Evolutionary conservation across 2,888 invertebrate genomes (phyloP).

Genomic region (Chironomus riparius): DNA sequence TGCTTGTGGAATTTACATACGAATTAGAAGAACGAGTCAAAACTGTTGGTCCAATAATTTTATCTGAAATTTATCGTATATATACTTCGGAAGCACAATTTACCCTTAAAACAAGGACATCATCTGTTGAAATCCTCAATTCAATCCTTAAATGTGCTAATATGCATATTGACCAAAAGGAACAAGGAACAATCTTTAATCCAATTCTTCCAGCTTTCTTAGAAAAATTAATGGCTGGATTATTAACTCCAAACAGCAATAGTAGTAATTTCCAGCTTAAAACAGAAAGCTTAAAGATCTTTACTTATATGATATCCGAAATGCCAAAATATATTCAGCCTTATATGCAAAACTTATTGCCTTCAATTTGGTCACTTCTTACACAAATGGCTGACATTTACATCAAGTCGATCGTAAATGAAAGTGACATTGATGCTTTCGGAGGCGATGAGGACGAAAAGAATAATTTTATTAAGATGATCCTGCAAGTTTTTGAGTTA

Average conservation of each 20-base stretch:
- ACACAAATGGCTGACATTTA: constrained; percentile 57
- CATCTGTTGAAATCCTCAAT: constrained; percentile 58
- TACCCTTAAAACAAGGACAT: constrained; percentile 52
- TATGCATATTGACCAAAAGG: constrained; percentile 40
- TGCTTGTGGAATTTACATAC: constrained; percentile 57
- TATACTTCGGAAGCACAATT: constrained; percentile 50
- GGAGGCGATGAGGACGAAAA: constrained; percentile 56
- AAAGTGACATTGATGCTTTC: constrained; percentile 43
- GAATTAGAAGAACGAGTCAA: constrained; percentile 57
- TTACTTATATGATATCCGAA: constrained; percentile 53
- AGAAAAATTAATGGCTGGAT: constrained; percentile 50
- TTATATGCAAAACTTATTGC: constrained; percentile 52
- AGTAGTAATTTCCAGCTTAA: constrained; percentile 53
- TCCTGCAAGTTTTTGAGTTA: constrained; percentile 59
- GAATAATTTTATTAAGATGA: constrained; percentile 53
- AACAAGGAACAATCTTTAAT: constrained; percentile 50
- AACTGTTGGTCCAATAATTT: constrained; percentile 56
- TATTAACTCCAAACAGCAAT: constrained; percentile 47
- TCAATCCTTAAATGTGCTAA: constrained; percentile 46
- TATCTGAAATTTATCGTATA: constrained; percentile 61
- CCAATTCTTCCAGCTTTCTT: constrained; percentile 60
- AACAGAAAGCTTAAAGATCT: constrained; percentile 53
- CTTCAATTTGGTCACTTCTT: constrained; percentile 59
- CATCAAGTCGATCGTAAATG: constrained; percentile 53
- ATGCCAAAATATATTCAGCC: constrained; percentile 52